A percentile compares a stretch with the other conserved stretches of the same genome.
Conservation (phyloP, 2,888 invertebrate species). For the Byasa hedistus region DNA sequence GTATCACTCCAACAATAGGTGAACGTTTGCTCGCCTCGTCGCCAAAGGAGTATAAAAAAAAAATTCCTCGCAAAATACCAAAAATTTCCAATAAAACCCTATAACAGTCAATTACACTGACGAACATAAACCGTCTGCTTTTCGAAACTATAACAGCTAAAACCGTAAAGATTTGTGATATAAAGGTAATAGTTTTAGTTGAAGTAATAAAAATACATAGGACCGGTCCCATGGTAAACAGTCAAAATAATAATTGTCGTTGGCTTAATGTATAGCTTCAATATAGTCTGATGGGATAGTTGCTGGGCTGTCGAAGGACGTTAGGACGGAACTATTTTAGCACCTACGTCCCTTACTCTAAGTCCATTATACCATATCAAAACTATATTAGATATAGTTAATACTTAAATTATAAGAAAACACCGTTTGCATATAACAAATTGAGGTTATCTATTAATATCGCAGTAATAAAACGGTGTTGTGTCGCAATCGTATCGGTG, state of each 20-base stretch:
- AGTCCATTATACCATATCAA: background rate
- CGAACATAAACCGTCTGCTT: too few relatives aligned
- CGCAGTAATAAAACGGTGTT: background rate
- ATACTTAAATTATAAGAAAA: slow-evolving; percentile 10
- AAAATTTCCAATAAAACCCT: too few relatives aligned
- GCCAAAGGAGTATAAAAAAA: too few relatives aligned
- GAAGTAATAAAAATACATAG: slow-evolving; percentile 10
- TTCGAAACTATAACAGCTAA: too few relatives aligned
- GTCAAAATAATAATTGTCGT: slow-evolving; percentile 23
- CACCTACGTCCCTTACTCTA: background rate
- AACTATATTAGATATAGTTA: background rate
- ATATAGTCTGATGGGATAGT: slow-evolving; percentile 14
- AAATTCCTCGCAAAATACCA: too few relatives aligned
- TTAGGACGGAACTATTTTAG: background rate
- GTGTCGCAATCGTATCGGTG: background rate
- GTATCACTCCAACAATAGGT: too few relatives aligned
- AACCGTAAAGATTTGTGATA: background rate
- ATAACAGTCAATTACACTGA: too few relatives aligned
- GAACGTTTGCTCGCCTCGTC: too few relatives aligned
- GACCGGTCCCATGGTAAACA: slow-evolving; percentile 26
- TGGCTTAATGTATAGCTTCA: slow-evolving; percentile 20
- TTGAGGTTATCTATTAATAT: too few relatives aligned
- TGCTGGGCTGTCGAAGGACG: slow-evolving; percentile 8
- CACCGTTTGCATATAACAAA: slow-evolving; percentile 12
- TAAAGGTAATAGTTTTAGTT: too few relatives aligned